A percentile compares a stretch with the other conserved stretches of the same genome.
phyloP scores from a whole-genome alignment of 1,140 invertebrate species.

The Saxidomus purpurata region DNA sequence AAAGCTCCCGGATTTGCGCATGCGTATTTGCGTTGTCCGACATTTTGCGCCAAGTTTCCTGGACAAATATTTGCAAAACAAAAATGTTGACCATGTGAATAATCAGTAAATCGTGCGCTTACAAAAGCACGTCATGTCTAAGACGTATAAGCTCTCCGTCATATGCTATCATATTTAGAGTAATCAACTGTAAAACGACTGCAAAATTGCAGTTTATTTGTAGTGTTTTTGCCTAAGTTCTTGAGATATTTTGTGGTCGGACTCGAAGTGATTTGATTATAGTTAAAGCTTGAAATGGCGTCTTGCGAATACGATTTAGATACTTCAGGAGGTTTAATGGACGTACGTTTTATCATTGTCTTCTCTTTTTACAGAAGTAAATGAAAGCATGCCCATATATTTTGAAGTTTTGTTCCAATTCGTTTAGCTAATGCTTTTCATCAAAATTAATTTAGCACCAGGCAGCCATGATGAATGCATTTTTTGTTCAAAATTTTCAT shows the following conservation, averaged over 20 bases:
- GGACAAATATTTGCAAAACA: conserved; percentile 56
- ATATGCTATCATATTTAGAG: background rate
- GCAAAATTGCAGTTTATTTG: conserved; percentile 52
- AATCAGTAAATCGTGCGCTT: conserved; percentile 45
- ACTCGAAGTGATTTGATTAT: conserved; percentile 86
- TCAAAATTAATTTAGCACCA: background rate
- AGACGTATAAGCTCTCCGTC: background rate
- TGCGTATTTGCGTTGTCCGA: conserved; percentile 77
- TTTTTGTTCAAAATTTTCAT: too few species aligned
- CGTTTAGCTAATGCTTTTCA: too few species aligned
- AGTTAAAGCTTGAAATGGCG: conserved; percentile 90
- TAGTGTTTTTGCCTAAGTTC: conserved; percentile 34
- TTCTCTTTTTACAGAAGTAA: background rate
- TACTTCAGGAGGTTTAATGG: conserved; percentile 90
- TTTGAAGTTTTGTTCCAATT: too few species aligned
- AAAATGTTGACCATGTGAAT: conserved; percentile 33
- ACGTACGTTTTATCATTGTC: conserved; percentile 87
- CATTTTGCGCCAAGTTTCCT: conserved; percentile 83
- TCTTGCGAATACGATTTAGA: conserved; percentile 88
- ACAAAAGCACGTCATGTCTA: background rate
- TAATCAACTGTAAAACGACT: background rate
- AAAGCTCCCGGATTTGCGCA: conserved; percentile 77
- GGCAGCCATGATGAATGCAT: background rate
- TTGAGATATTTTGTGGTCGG: conserved; percentile 88
- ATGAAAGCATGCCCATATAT: too few species aligned